Evolutionary conservation across 2,797 vertebrate genomes (phyloP).

Genomic region (Mormyrus hasselquistii): DNA sequence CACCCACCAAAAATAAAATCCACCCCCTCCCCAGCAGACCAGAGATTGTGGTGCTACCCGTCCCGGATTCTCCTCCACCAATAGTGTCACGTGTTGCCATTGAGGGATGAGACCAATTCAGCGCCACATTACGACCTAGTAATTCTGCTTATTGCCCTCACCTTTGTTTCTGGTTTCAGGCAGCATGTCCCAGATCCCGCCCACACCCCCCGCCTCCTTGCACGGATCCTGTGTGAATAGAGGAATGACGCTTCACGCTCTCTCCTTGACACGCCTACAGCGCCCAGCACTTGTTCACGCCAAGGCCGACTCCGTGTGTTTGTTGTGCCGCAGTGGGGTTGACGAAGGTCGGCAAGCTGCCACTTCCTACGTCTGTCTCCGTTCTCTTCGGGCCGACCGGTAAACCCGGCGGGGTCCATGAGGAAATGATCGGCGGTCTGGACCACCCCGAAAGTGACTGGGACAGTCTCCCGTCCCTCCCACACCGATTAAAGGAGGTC

Average conservation of each 20-base stretch:
- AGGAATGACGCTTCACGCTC: not conserved
- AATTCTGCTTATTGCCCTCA: not conserved
- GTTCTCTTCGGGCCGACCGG: not conserved
- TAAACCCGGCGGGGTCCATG: not conserved
- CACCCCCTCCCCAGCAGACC: not conserved
- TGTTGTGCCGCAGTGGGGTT: not conserved
- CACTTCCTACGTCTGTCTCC: not conserved
- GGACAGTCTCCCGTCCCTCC: not conserved
- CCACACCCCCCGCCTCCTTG: not conserved
- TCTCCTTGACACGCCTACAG: not conserved
- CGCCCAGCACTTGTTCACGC: not conserved
- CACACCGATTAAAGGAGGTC: constrained; percentile 16
- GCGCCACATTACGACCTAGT: not conserved
- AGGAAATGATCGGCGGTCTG: not conserved
- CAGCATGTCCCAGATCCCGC: not conserved
- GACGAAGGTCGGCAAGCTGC: not conserved
- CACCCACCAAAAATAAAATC: not conserved
- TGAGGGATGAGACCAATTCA: not conserved
- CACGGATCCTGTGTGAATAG: not conserved
- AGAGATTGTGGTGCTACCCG: not conserved
- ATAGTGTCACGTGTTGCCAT: not conserved
- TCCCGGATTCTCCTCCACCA: not conserved
- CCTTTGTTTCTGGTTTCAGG: not conserved
- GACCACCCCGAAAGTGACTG: not conserved
- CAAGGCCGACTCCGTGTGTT: not conserved